Percentiles rank a stretch among this genome's conserved stretches.
phyloP scores from a whole-genome alignment of 2,113 vertebrate genomes.

The Corythoichthys intestinalis region DNA sequence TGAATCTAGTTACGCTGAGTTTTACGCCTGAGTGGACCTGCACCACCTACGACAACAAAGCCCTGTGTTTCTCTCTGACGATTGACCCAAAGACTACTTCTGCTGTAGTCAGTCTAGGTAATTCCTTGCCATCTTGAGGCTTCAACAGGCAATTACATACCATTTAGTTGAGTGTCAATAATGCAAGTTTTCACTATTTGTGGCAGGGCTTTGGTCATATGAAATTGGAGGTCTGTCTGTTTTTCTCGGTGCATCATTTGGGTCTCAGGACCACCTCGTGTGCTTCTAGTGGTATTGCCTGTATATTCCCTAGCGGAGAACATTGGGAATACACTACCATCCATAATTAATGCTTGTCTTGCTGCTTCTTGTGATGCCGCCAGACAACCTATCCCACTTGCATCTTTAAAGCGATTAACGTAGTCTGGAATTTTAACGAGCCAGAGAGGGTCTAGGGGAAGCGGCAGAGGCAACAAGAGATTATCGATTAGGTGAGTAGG shows the following conservation, averaged over 20 bases:
- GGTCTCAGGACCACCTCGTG: background rate
- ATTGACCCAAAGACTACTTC: no score
- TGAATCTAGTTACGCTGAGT: no score
- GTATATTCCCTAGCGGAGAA: background rate
- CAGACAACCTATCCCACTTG: conserved; percentile 23
- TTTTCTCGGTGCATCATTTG: background rate
- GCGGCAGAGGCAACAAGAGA: conserved; percentile 17
- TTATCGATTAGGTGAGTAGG: conserved; percentile 41
- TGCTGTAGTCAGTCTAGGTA: no score
- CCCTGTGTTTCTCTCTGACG: no score
- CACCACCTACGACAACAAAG: no score
- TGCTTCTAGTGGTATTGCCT: background rate
- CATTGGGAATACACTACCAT: background rate
- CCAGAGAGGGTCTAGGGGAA: conserved; percentile 19
- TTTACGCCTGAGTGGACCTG: no score
- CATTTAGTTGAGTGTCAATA: no score
- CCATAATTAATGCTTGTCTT: conserved; percentile 42
- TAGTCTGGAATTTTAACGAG: conserved; percentile 32
- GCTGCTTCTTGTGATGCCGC: conserved; percentile 27
- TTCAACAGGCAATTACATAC: no score
- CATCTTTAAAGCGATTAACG: conserved; percentile 27
- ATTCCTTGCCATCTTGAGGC: no score
- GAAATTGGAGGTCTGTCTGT: no score
- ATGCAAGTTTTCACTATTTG: no score
- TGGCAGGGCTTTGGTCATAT: background rate